These are phyloP conservation scores for Apodemus speciosus DNA, from an alignment of 2,113 vertebrate species.

Conservation along the genomic window DNA sequence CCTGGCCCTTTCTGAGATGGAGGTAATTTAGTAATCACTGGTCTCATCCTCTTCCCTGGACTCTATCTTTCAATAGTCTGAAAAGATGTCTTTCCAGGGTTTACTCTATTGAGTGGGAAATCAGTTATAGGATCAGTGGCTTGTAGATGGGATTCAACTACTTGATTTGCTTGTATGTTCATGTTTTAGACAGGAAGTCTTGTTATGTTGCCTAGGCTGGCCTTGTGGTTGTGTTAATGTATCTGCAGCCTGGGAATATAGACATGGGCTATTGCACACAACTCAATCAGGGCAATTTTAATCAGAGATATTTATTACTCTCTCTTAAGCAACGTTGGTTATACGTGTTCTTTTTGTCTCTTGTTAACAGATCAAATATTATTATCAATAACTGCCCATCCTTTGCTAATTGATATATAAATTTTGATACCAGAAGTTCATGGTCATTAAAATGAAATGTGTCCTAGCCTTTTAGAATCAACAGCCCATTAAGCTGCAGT, in stretches of 20 bases:
- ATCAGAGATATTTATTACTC: background rate
- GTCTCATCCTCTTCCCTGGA: background rate
- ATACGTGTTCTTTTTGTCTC: background rate
- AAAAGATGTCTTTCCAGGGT: background rate
- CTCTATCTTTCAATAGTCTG: background rate
- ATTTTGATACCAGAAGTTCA: background rate
- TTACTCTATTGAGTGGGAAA: background rate
- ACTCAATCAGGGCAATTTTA: background rate
- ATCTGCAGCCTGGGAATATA: too few relatives aligned
- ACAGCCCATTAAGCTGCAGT: background rate
- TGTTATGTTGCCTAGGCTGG: background rate
- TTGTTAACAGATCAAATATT: background rate
- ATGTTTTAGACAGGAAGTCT: background rate
- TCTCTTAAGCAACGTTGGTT: background rate
- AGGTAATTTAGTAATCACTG: background rate
- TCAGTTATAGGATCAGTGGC: background rate
- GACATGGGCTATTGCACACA: background rate
- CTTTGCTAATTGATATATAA: conserved; percentile 23
- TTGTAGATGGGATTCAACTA: background rate
- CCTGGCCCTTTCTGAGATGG: background rate
- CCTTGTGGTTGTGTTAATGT: background rate
- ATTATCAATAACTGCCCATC: background rate
- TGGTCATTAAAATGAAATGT: conserved; percentile 4
- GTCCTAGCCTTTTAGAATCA: background rate
- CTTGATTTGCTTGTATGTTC: background rate